Base-by-base conservation (phyloP, 2,797 vertebrate species). In the Coranthus polyacanthus region DNA sequence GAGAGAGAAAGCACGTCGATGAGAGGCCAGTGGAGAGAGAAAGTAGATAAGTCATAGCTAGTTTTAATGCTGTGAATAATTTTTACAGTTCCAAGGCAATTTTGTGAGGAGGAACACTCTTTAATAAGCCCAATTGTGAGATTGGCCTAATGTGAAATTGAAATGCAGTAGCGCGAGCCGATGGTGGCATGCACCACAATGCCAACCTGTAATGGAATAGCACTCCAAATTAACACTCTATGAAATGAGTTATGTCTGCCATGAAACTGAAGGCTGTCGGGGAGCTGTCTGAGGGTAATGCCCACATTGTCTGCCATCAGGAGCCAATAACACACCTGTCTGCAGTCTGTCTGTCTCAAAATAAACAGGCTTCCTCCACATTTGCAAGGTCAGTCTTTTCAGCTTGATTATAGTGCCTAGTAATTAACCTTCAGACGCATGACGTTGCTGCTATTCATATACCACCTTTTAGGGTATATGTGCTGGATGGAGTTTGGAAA, bases 111-210 rank as follows among this genome's bases (percentile, higher is more conserved):
- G 79, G 83, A 89, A 83, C 81, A 71, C 67, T 85, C 81, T 86
- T 91, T 92, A 92, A 92, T 91, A 89, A 92, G 74, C 81, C 72
- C 84, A 90, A 88, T 90, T 89, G 90, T 90, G 84, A 73, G 89
- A 90, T 88, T 92, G 89, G 83, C 78, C 87, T 92, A 72, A 91
- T 91, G 91, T 92, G 91, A 93, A 92, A 92, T 91, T 92, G 86
- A 92, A 93, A 92, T 87, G 89, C 91, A 84, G 74, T 81, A 80
- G 87, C 83, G 86, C 85, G 71, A 82, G 74, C 86, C 78, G 57
- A 72, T 65, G 75, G 58, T 78, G 70, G 71, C 76, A 42, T 34
- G 72, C 79, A 44, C 54, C 50, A 88, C 83, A 87, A 83, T 86
- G 82, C 74, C 76, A 81, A 77, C 78, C 75, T 81, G 84, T 85